Evolutionary conservation across 1,140 invertebrate genomes (phyloP).

Genomic region (Wasmannia auropunctata): DNA sequence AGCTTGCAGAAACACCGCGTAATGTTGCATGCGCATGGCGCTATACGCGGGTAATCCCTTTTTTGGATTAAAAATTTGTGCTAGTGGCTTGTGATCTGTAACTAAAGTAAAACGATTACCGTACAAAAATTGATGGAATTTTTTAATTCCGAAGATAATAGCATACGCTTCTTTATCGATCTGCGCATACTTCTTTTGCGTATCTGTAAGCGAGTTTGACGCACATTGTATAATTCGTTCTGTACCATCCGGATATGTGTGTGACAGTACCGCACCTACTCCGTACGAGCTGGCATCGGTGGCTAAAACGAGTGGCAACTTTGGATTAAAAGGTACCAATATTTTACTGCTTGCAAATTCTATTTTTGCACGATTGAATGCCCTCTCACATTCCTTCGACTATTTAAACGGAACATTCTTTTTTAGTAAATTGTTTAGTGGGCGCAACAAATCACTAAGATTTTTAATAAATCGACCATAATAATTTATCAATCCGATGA

Average conservation of each 20-base stretch:
- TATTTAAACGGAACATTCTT: slow-evolving; percentile 65
- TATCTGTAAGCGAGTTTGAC: not conserved
- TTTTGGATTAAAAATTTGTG: not conserved
- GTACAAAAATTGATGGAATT: slow-evolving; percentile 13
- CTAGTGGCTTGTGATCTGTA: slow-evolving; percentile 84
- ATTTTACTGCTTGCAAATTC: slow-evolving; percentile 60
- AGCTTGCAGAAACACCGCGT: not conserved
- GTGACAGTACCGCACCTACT: slow-evolving; percentile 73
- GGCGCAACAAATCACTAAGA: slow-evolving; percentile 55
- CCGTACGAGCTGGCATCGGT: too few species aligned
- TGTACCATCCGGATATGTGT: slow-evolving; percentile 84
- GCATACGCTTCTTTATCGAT: slow-evolving; percentile 78
- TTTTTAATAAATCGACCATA: slow-evolving; percentile 10
- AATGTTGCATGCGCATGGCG: not conserved
- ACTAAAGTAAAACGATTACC: slow-evolving; percentile 72
- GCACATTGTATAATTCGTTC: not conserved
- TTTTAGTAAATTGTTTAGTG: slow-evolving; percentile 28
- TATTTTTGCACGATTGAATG: slow-evolving; percentile 73
- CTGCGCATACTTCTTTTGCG: slow-evolving; percentile 74
- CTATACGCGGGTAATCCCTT: not conserved
- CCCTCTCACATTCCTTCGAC: slow-evolving; percentile 61
- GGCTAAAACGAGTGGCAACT: slow-evolving; percentile 58
- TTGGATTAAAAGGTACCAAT: slow-evolving; percentile 80
- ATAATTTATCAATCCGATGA: not conserved
- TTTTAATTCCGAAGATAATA: slow-evolving; percentile 24